Percentiles rank a stretch among this genome's conserved stretches.
Evolutionary conservation across 2,888 invertebrate genomes (phyloP).

Genomic region (Callinectes sapidus): DNA sequence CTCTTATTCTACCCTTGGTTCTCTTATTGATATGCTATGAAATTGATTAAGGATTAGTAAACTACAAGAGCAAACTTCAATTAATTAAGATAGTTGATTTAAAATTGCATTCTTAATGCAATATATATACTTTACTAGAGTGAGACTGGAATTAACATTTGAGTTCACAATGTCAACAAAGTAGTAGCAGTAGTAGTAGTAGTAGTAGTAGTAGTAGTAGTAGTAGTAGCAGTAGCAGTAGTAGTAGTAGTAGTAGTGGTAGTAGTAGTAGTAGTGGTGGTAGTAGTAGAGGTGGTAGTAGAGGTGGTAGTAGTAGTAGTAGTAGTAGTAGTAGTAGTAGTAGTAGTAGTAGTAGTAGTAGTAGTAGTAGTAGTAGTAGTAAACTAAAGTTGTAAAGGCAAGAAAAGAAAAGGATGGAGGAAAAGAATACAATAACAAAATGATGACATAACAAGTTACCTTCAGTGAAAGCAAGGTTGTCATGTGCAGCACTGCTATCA

Average conservation of each 20-base stretch:
- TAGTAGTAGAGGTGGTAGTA: neutral
- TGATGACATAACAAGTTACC: neutral
- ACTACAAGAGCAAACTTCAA: too few species aligned
- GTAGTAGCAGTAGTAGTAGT: neutral
- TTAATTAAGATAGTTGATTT: too few species aligned
- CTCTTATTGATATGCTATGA: too few species aligned
- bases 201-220: neutral
- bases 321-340: constrained; percentile 34
- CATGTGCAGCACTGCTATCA: neutral
- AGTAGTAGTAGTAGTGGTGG: neutral
- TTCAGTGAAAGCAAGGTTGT: neutral
- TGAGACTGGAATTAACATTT: too few species aligned
- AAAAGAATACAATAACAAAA: neutral
- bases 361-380: neutral
- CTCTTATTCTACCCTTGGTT: too few species aligned
- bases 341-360: constrained; percentile 14
- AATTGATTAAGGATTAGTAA: too few species aligned
- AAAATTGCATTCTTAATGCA: too few species aligned
- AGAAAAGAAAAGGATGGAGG: neutral
- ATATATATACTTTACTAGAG: too few species aligned
- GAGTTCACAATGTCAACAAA: too few species aligned
- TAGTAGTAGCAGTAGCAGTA: neutral
- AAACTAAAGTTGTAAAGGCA: too few species aligned
- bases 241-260: constrained; percentile 5
- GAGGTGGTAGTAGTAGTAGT: neutral